Evolutionary conservation across 2,113 vertebrate species (phyloP).

Genomic region (Pica pica): DNA sequence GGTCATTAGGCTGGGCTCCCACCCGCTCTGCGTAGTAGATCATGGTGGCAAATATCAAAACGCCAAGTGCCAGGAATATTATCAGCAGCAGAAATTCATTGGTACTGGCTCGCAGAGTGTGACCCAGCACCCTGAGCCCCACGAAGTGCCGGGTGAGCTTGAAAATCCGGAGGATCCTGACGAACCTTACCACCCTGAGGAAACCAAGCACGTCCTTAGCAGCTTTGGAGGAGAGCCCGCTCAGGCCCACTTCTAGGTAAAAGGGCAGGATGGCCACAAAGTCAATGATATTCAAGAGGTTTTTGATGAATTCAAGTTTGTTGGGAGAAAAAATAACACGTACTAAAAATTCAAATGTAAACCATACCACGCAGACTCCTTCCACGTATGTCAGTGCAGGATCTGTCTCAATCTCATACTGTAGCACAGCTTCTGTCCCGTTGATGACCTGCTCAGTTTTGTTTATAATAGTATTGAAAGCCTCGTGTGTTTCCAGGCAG

Average conservation of each 20-base stretch:
- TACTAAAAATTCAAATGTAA: constrained; percentile 97
- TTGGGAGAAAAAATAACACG: constrained; percentile 93
- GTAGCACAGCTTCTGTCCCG: constrained; percentile 77
- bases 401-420: constrained; percentile 94
- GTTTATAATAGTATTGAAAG: constrained; percentile 97
- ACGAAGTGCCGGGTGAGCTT: constrained; percentile 97
- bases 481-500: constrained; percentile 97
- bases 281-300: constrained; percentile 96
- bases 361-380: constrained; percentile 97
- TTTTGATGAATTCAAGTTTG: constrained; percentile 96
- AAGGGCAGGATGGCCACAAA: constrained; percentile 97
- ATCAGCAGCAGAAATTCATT: constrained; percentile 98
- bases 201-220: constrained; percentile 97
- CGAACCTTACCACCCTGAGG: constrained; percentile 96
- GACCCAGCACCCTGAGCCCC: constrained; percentile 92
- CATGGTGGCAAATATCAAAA: constrained; percentile 98
- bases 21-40: constrained; percentile 97
- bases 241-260: constrained; percentile 94
- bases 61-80: constrained; percentile 94
- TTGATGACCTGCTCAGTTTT: constrained; percentile 86
- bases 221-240: constrained; percentile 95
- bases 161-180: constrained; percentile 96
- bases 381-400: constrained; percentile 93
- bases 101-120: constrained; percentile 92
- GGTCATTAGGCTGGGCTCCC: constrained; percentile 90